Percentiles rank a stretch among this genome's conserved stretches.
Evolutionary conservation across 2,888 invertebrate genomes (phyloP).

Genomic region (Achlya flavicornis): DNA sequence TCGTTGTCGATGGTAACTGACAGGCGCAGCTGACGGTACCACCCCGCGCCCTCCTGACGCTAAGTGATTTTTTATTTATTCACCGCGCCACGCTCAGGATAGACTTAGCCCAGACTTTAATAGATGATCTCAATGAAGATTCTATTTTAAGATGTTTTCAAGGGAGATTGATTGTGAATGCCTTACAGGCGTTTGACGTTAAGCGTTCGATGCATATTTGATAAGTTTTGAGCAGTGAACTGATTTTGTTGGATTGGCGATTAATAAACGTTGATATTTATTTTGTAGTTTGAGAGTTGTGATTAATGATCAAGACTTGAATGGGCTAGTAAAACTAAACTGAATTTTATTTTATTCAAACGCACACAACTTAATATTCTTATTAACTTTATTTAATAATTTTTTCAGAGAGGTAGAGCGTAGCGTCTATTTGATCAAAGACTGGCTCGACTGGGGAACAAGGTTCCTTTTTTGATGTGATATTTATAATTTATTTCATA

Average conservation of each 20-base stretch:
- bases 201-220: slow-evolving; percentile 30
- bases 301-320: not conserved
- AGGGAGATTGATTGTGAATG: slow-evolving; percentile 30
- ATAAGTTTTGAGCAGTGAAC: not conserved
- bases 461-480: no score
- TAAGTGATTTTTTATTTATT: slow-evolving; percentile 48
- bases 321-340: not conserved
- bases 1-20: slow-evolving; percentile 34
- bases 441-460: no score
- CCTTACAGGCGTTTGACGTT: slow-evolving; percentile 11
- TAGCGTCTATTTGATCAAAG: no score
- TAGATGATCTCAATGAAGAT: slow-evolving; percentile 27
- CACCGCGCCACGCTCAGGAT: slow-evolving; percentile 23
- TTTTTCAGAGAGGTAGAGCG: no score
- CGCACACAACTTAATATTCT: no score
- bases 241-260: not conserved
- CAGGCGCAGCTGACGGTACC: slow-evolving; percentile 34
- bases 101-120: slow-evolving; percentile 25
- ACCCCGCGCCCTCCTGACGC: slow-evolving; percentile 11
- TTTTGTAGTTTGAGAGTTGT: not conserved
- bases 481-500: no score
- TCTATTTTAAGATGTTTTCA: slow-evolving; percentile 19
- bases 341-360: no score
- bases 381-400: no score
- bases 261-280: not conserved